phyloP scores from a whole-genome alignment of 2,113 vertebrate species.

The Jaculus jaculus region DNA sequence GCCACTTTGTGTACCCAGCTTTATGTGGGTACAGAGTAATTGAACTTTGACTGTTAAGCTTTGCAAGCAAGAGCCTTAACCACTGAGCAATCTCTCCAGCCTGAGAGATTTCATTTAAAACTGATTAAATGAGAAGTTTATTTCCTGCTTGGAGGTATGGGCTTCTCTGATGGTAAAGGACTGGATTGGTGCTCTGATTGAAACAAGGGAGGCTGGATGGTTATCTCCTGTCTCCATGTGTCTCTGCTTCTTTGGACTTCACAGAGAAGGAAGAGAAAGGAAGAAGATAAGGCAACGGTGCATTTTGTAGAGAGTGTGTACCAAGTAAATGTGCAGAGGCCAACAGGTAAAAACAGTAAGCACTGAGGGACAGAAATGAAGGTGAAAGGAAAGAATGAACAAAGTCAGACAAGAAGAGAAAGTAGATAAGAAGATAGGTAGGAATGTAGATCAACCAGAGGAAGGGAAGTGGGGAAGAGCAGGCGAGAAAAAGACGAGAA shows the following conservation, averaged over 20 bases:
- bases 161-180: background rate
- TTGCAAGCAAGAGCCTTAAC: no score
- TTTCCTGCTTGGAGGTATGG: background rate
- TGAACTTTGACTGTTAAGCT: no score
- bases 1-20: no score
- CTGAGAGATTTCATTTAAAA: background rate
- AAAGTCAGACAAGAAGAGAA: background rate
- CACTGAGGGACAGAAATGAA: no score
- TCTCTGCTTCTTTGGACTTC: background rate
- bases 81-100: no score
- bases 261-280: background rate
- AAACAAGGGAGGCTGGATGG: background rate
- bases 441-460: background rate
- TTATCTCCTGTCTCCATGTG: background rate
- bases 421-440: background rate
- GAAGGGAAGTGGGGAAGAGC: background rate
- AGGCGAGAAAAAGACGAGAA: background rate
- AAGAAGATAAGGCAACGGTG: no score
- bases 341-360: background rate
- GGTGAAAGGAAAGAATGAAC: background rate
- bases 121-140: background rate
- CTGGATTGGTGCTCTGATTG: background rate
- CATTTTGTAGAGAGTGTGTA: background rate
- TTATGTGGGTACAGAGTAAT: no score
- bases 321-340: background rate